Evolutionary conservation across 1,140 invertebrate genomes (phyloP).

Genomic region (Plodia interpunctella): DNA sequence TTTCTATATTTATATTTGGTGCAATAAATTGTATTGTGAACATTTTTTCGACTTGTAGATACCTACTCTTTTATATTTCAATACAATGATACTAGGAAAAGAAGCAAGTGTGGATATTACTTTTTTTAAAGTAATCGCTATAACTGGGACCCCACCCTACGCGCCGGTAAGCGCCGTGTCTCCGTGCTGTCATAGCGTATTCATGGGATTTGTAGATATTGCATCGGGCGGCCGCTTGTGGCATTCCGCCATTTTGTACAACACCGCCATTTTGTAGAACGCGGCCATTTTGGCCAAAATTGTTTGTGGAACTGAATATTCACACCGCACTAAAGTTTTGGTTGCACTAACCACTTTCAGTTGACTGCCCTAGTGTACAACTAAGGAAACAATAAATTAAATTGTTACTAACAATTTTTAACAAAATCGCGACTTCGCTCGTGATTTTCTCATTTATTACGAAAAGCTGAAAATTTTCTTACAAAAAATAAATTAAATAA

Average conservation of each 20-base stretch:
- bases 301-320: background rate
- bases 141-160: background rate
- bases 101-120: no score
- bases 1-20: no score
- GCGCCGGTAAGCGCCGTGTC: background rate
- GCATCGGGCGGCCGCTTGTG: background rate
- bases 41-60: no score
- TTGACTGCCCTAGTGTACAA: background rate
- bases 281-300: background rate
- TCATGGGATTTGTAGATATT: background rate
- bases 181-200: background rate
- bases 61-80: no score
- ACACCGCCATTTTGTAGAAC: background rate
- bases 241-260: conserved; percentile 3
- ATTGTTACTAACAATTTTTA: no score
- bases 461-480: no score
- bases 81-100: no score
- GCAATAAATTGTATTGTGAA: no score
- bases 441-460: no score
- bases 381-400: no score
- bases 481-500: no score
- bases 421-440: no score
- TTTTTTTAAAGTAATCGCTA: background rate
- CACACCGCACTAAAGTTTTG: background rate
- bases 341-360: background rate